phyloP scores from a whole-genome alignment of 2,888 invertebrate genomes.

The Pyrrhia umbra region DNA sequence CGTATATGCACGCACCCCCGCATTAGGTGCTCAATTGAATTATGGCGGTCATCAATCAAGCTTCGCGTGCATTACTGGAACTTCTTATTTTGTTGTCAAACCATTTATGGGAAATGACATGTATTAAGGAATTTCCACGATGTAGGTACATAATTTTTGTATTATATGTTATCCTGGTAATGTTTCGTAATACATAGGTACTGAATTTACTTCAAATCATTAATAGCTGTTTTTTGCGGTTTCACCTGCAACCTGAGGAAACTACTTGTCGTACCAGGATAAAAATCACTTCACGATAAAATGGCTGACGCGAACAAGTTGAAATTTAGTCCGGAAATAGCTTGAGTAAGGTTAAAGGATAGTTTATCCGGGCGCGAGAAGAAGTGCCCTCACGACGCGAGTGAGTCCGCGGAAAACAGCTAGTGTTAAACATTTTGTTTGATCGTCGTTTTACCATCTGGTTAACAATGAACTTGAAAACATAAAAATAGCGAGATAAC shows the following conservation, averaged over 20 bases:
- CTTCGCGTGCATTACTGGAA: slow-evolving; percentile 38
- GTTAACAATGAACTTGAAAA: slow-evolving; percentile 40
- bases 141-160: slow-evolving; percentile 2
- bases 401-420: no score
- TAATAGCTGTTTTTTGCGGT: no score
- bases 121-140: slow-evolving; percentile 19
- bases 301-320: no score
- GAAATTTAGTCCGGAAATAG: no score
- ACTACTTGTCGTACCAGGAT: no score
- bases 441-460: slow-evolving; percentile 28
- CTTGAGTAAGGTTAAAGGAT: no score
- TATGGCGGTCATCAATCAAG: slow-evolving; percentile 68
- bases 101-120: slow-evolving; percentile 39
- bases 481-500: slow-evolving; percentile 56
- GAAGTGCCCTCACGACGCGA: no score
- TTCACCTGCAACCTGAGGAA: no score
- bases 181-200: no score
- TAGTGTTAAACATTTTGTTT: slow-evolving; percentile 35
- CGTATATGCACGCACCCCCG: slow-evolving; percentile 30
- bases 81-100: slow-evolving; percentile 65
- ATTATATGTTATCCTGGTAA: slow-evolving; percentile 2
- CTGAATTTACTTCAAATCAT: no score
- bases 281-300: no score
- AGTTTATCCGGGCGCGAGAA: no score
- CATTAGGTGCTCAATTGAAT: slow-evolving; percentile 66